Evolutionary conservation across 2,113 vertebrate species (phyloP).

Genomic region (Ceyx margarethae): DNA sequence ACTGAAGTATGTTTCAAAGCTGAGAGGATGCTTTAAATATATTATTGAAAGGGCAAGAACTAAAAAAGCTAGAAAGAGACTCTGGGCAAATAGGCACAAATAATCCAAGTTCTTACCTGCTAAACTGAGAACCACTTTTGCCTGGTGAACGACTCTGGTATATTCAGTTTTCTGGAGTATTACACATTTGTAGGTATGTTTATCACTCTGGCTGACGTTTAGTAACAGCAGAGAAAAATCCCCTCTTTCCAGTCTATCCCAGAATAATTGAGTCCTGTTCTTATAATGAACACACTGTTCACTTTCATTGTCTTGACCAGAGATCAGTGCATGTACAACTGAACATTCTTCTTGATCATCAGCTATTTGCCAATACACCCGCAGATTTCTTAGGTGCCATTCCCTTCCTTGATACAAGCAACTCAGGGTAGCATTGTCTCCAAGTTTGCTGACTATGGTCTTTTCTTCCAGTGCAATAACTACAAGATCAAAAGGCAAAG

Average conservation of each 20-base stretch:
- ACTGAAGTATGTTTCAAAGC: background rate
- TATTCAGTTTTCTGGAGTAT: background rate
- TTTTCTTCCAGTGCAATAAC: background rate
- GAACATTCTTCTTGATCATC: background rate
- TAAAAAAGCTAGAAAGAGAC: background rate
- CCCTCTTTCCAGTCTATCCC: slow-evolving; percentile 2
- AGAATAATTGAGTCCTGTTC: slow-evolving; percentile 50
- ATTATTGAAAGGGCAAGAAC: background rate
- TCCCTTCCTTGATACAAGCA: background rate
- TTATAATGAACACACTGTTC: slow-evolving; percentile 11
- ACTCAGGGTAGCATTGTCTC: slow-evolving; percentile 25
- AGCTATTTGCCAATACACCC: slow-evolving; percentile 70
- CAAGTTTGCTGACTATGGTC: slow-evolving; percentile 35
- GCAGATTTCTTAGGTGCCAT: background rate
- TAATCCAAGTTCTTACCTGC: slow-evolving; percentile 58
- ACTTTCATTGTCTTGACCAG: background rate
- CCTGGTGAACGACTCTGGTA: background rate
- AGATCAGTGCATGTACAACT: slow-evolving; percentile 44
- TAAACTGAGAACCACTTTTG: slow-evolving; percentile 45
- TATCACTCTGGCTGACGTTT: slow-evolving; percentile 57
- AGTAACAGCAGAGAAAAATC: slow-evolving; percentile 67
- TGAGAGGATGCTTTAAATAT: background rate
- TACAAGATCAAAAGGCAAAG: background rate
- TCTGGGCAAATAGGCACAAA: background rate
- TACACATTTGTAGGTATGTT: slow-evolving; percentile 54